Evolutionary conservation across 2,113 vertebrate species (phyloP).

Genomic region (Pangasianodon hypophthalmus): DNA sequence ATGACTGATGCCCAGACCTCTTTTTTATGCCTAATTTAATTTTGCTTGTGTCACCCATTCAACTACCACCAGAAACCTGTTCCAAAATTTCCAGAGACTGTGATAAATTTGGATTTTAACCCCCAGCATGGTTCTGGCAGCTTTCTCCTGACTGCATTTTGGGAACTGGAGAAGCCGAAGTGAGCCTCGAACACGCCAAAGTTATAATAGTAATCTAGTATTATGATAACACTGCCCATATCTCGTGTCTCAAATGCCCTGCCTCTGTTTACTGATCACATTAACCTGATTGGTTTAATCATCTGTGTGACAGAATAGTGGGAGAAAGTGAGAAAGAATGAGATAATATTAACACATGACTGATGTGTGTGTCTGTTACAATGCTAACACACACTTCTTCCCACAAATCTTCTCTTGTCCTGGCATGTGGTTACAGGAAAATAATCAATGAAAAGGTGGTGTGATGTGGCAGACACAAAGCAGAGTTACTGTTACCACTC

Average conservation of each 20-base stretch:
- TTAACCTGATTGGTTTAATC: too few relatives aligned
- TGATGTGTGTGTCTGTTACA: not conserved
- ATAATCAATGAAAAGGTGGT: not conserved
- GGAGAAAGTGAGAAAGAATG: not conserved
- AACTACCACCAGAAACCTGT: slow-evolving; percentile 3
- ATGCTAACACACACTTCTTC: not conserved
- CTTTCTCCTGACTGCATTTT: slow-evolving; percentile 2
- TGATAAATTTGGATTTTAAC: slow-evolving; percentile 33
- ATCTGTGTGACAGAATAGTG: too few relatives aligned
- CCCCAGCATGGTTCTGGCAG: slow-evolving; percentile 28
- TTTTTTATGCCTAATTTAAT: slow-evolving; percentile 15
- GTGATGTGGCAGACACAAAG: not conserved
- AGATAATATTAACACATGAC: not conserved
- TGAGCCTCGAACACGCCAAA: not conserved
- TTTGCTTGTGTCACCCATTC: not conserved
- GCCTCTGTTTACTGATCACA: not conserved
- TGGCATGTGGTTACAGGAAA: too few relatives aligned
- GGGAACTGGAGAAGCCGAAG: slow-evolving; percentile 8
- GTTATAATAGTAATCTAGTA: not conserved
- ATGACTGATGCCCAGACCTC: not conserved
- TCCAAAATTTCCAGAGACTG: slow-evolving; percentile 26
- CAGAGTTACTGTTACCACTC: not conserved
- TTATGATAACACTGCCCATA: not conserved
- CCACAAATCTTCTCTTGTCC: not conserved
- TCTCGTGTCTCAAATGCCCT: not conserved